Percentiles rank a stretch among this genome's conserved stretches.
Evolutionary conservation across 2,888 invertebrate species (phyloP).

Genomic region (Dysmachus trigonus): DNA sequence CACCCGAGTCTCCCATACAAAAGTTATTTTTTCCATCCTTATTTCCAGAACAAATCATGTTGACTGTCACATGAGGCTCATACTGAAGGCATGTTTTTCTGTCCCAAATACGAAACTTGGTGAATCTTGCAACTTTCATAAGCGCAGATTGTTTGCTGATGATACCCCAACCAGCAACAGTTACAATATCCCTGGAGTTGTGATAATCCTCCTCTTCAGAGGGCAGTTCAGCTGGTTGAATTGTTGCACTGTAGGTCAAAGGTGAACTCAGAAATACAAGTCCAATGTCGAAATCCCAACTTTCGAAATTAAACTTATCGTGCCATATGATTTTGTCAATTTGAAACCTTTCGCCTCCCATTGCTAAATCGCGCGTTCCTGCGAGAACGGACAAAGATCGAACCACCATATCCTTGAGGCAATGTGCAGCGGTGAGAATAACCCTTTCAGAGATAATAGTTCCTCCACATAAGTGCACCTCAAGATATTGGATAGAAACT

Average conservation of each 20-base stretch:
- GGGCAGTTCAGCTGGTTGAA: background rate
- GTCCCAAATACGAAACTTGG: background rate
- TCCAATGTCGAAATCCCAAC: background rate
- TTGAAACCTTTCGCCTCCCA: background rate
- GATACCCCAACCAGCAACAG: background rate
- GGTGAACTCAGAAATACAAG: background rate
- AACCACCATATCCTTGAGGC: background rate
- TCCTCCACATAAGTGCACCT: background rate
- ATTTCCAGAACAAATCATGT: background rate
- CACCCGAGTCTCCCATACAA: background rate
- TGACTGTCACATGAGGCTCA: background rate
- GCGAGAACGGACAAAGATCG: background rate
- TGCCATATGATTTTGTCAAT: background rate
- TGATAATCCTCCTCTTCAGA: background rate
- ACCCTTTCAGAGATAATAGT: background rate
- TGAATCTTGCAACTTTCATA: background rate
- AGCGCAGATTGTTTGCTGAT: background rate
- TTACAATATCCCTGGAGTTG: background rate
- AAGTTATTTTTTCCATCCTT: background rate
- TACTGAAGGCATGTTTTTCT: background rate
- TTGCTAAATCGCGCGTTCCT: background rate
- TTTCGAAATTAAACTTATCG: background rate
- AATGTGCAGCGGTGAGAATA: background rate
- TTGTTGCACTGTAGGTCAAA: background rate
- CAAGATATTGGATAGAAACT: background rate